Percentiles rank a stretch among this genome's conserved stretches.
phyloP scores from a whole-genome alignment of 2,888 invertebrate genomes.

The Campoplex capitator region DNA sequence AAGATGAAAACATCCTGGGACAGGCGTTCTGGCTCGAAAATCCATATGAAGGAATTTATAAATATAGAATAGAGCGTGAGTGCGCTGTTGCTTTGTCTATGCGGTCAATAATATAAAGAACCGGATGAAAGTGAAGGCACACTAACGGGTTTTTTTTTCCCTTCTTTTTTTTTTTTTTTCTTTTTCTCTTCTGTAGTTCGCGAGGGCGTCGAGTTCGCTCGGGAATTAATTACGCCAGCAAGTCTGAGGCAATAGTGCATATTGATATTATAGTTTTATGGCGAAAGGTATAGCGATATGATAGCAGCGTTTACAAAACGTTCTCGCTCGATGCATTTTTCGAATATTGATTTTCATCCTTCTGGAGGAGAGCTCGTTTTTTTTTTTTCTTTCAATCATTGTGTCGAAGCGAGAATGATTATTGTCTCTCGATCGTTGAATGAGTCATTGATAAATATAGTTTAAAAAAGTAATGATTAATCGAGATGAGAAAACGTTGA shows the following conservation, averaged over 20 bases:
- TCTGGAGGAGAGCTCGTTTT: neutral
- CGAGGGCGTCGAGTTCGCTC: constrained; percentile 60
- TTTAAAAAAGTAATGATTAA: neutral
- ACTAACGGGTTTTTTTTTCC: constrained; percentile 26
- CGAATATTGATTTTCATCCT: neutral
- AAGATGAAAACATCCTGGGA: constrained; percentile 20
- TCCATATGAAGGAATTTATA: constrained; percentile 9
- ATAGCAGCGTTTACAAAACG: constrained; percentile 16
- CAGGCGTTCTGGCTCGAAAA: neutral
- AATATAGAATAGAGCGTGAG: constrained; percentile 30
- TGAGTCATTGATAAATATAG: neutral
- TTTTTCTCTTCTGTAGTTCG: neutral
- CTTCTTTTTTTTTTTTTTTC: constrained; percentile 14
- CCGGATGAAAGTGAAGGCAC: constrained; percentile 42
- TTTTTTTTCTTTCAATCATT: neutral
- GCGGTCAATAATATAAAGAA: constrained; percentile 35
- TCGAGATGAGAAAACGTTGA: neutral
- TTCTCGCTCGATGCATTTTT: neutral
- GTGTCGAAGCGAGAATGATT: neutral
- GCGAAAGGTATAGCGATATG: constrained; percentile 17
- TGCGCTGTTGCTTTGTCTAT: constrained; percentile 34
- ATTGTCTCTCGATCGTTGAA: neutral
- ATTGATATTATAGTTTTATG: constrained; percentile 30
- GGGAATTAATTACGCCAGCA: constrained; percentile 42
- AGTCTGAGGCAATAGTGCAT: constrained; percentile 36